Evolutionary conservation across 1,140 invertebrate genomes (phyloP), one percentile per base, ranked within the genome.

Genomic region (Leptopilina clavipes): DNA sequence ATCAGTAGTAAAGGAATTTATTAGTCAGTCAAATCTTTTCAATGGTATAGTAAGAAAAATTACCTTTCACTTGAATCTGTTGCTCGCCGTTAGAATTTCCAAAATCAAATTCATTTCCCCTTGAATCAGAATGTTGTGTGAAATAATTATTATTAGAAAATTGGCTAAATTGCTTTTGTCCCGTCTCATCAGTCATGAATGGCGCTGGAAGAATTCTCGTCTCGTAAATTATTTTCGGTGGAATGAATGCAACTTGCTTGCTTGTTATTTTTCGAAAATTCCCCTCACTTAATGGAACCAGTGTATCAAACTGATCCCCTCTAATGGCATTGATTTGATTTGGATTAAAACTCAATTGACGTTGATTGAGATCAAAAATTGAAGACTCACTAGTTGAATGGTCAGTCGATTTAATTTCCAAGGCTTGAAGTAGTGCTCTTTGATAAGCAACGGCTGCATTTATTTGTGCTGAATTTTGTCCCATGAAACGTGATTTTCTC

Each of bases 191-290:
- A 11, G 73, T 76, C 3, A 19, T 43, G 11, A 79, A 76, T 45
- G 74, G 74, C 10, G 74, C 74, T 52, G 81, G 79, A n/a, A 79
- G 19, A 43, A 82, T 80, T 75, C 78, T 76, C 8, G 75, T 75
- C 5, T 79, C 76, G 71, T 83, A 80, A 22, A 81, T 73, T 3
- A 81, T 74, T 78, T 75, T 79, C 12, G 77, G 74, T 70, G 77
- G 81, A 25, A 73, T 74, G 8, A 81, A 75, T 10, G 79, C 73
- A 12, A 81, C 31, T 19, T 78, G 72, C 9, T 75, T 19, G 8
- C 76, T 74, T 44, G 56, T 59, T 18, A 83, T 78, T 0, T 54
- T 70, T 9, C 52, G 74, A 31, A 80, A 76, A 44, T 81, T 78
- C 0, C 40, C 45, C 40, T 75, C 12, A 17, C 12, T 45, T 37